These are phyloP conservation scores for Sebastes schlegelii DNA, from an alignment of 2,113 vertebrate species.

Conservation along the genomic window DNA sequence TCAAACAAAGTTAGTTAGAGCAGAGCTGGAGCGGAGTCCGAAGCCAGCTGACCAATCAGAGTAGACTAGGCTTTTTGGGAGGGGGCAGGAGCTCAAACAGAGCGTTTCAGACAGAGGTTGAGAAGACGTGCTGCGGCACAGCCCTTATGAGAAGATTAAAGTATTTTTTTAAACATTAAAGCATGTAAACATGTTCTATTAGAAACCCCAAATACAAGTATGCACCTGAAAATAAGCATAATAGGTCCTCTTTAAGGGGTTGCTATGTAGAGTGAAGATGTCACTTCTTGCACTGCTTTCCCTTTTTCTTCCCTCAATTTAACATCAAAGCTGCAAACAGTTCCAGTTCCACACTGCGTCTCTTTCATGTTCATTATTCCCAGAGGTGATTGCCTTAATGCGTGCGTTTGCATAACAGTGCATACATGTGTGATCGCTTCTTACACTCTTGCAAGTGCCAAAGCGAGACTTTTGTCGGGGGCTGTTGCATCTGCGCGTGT, in stretches of 20 bases:
- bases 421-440: neutral
- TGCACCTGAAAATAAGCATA: no score
- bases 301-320: conserved; percentile 42
- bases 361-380: conserved; percentile 63
- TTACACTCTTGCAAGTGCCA: neutral
- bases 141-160: no score
- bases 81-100: no score
- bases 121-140: no score
- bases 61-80: no score
- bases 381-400: conserved; percentile 36
- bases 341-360: conserved; percentile 23
- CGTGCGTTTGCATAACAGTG: neutral
- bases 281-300: conserved; percentile 23
- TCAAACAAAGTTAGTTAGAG: no score
- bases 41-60: no score
- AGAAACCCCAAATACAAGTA: no score
- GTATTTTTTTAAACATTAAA: no score
- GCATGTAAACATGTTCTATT: no score
- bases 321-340: conserved; percentile 55
- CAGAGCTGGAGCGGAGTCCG: no score
- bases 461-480: neutral
- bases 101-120: no score
- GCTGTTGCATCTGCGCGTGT: conserved; percentile 2
- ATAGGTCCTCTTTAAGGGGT: neutral
- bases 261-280: conserved; percentile 41